Conservation (phyloP, 1,140 invertebrate genomes). For the Calephelis virginiensis region DNA sequence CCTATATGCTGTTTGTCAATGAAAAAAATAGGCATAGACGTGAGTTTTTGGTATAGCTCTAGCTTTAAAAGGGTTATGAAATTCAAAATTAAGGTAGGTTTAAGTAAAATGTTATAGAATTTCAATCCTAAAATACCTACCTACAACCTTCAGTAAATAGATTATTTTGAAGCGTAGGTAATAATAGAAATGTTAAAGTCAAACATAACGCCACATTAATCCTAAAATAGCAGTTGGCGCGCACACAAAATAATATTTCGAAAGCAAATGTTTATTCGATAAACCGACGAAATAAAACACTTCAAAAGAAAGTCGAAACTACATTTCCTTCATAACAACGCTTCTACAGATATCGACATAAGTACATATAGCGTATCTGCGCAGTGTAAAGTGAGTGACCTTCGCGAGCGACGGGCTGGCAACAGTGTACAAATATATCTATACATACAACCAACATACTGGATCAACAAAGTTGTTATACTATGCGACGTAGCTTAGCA, state of each 20-base stretch:
- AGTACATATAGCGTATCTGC: slow-evolving; percentile 7
- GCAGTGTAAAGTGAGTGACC: slow-evolving; percentile 45
- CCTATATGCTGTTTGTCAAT: no score
- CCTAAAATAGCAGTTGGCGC: not conserved
- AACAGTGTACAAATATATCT: slow-evolving; percentile 43
- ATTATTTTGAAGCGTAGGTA: no score
- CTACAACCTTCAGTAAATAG: no score
- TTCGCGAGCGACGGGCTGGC: slow-evolving; percentile 50
- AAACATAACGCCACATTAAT: no score
- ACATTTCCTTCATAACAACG: slow-evolving; percentile 14
- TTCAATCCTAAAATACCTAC: no score
- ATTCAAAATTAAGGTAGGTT: no score
- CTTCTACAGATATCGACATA: slow-evolving; percentile 2
- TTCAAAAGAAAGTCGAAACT: slow-evolving; percentile 19
- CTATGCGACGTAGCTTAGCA: slow-evolving; percentile 43
- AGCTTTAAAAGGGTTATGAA: no score
- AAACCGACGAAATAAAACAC: slow-evolving; percentile 15
- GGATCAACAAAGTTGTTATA: slow-evolving; percentile 43
- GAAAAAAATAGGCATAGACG: no score
- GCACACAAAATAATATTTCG: slow-evolving; percentile 5
- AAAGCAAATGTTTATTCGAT: slow-evolving; percentile 21
- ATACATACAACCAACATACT: slow-evolving; percentile 33
- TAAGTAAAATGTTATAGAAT: no score
- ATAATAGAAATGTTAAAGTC: no score
- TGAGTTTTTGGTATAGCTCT: no score